Base-by-base conservation (phyloP, 2,797 vertebrate species). In the Peromyscus eremicus region DNA sequence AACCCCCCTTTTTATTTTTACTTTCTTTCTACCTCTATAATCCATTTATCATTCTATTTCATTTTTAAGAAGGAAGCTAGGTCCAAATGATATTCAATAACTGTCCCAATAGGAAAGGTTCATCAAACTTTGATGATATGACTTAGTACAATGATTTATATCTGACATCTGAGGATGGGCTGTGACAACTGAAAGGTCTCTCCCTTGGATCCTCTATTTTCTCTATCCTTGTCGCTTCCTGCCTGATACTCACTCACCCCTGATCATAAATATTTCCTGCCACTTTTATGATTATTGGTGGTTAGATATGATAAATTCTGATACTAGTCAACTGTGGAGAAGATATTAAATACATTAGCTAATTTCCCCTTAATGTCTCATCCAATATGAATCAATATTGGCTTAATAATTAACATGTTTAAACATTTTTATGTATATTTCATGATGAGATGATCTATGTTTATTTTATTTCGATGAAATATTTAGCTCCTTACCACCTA, bases 351-450 rank as follows among this genome's bases (percentile, higher is more conserved):
- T 98, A 99, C 98, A 97, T 98, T 98, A 98, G 98, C 98, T 98
- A 98, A 98, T 98, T 98, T 98, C 97, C 91, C 89, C 97, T 98
- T 99, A 99, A 98, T 98, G 98, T 97, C 96, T 98, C 98, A 98
- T 98, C 98, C 98, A 98, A 98, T 98, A 98, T 98, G 98, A 98
- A 99, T 99, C 99, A 98, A 99, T 99, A 98, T 98, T 98, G 98
- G 98, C 98, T 98, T 99, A 99, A 99, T 99, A 99, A 99, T 99
- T 99, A 99, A 99, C 98, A 98, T 94, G 98, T 98, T 99, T 99
- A 99, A 99, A 99, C 98, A 99, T 99, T 98, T 98, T 99, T 98
- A 99, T 99, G 98, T 98, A 98, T 99, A 98, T 99, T 99, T 99
- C 98, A 99, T 98, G 98, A 98, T 6, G 95, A 97, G 98, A 98